Base-by-base conservation (phyloP, 2,797 vertebrate genomes). In the Schizopygopsis pylzovi region DNA sequence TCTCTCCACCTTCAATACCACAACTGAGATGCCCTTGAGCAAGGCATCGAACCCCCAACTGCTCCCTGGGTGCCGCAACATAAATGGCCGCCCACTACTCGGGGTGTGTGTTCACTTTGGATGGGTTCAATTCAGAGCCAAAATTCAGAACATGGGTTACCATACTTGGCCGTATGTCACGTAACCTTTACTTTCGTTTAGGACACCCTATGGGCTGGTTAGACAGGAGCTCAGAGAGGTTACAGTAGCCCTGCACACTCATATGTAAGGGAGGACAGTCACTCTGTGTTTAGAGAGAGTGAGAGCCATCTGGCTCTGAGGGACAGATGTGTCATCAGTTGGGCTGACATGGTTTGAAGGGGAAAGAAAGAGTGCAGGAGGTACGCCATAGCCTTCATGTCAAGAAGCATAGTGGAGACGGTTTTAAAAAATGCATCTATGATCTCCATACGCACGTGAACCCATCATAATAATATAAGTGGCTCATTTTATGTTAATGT, bases 321-420 rank as follows among this genome's bases (percentile, higher is more conserved):
- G 65, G 76, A 85, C 76, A 72, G 76, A 85, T 85, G 67, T 61
- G 67, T 52, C 20, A 47, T 70, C 39, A 63, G 52, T 59, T 47
- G 25, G 11, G 25, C 4, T 59, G 2, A 61, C 18, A 75, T 49
- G 56, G 56, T 63, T 37, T 56, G n/a, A 85, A 49, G 39, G 76
- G 12, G 4, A 54, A 47, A 41, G 6, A 54, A 11, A 45, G 49
- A 37, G 25, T n/a, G 47, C 39, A 43, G 63, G 20, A 52, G 47
- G 37, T 28, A 41, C 39, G 7, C 12, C 45, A 84, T 9, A 79
- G 37, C 10, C 59, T 45, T 63, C 56, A 47, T 37, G 12, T 65
- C 22, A 18, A 73, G 39, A 18, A 47, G 28, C 22, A 37, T 9
- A 73, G 25, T 37, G 5, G 20, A 73, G 41, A 47, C 9, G 0